A percentile compares a stretch with the other conserved stretches of the same genome.
Evolutionary conservation across 2,113 vertebrate species (phyloP).

Genomic region (Melanerpes aurifrons): DNA sequence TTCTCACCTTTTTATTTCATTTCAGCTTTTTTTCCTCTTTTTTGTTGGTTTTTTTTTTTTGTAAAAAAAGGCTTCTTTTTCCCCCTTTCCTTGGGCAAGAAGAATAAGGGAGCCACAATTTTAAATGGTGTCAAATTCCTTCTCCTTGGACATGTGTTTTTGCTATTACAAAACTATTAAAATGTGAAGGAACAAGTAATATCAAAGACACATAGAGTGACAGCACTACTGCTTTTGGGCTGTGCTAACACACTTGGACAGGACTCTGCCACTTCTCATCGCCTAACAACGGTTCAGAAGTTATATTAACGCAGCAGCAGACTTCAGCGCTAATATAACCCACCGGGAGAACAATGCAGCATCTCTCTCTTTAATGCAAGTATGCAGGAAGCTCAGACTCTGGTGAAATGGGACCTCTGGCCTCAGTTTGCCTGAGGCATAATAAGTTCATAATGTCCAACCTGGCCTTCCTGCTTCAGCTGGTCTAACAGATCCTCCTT

Average conservation of each 20-base stretch:
- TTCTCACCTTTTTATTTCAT: neutral
- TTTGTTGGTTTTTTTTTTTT: neutral
- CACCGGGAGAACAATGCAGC: slow-evolving; percentile 65
- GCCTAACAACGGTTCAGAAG: slow-evolving; percentile 62
- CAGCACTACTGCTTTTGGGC: slow-evolving; percentile 65
- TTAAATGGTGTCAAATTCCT: neutral
- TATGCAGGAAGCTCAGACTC: slow-evolving; percentile 24
- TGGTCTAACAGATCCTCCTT: slow-evolving; percentile 93
- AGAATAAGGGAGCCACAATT: slow-evolving; percentile 12
- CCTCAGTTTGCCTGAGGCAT: slow-evolving; percentile 88
- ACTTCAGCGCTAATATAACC: slow-evolving; percentile 44
- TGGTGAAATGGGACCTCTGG: neutral
- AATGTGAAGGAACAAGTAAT: slow-evolving; percentile 67
- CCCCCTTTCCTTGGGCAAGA: slow-evolving; percentile 38
- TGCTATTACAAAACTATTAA: slow-evolving; percentile 72
- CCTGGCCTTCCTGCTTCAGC: slow-evolving; percentile 94
- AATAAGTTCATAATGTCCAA: slow-evolving; percentile 92
- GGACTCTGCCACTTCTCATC: slow-evolving; percentile 47
- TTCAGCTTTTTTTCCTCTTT: neutral
- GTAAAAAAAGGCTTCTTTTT: neutral
- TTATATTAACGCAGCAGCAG: slow-evolving; percentile 71
- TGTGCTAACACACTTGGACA: slow-evolving; percentile 66
- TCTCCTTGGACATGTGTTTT: neutral
- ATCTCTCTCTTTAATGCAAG: neutral
- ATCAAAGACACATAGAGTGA: slow-evolving; percentile 73